Base-by-base conservation (phyloP, 2,113 vertebrate species). In the Plecturocebus donacophilus region DNA sequence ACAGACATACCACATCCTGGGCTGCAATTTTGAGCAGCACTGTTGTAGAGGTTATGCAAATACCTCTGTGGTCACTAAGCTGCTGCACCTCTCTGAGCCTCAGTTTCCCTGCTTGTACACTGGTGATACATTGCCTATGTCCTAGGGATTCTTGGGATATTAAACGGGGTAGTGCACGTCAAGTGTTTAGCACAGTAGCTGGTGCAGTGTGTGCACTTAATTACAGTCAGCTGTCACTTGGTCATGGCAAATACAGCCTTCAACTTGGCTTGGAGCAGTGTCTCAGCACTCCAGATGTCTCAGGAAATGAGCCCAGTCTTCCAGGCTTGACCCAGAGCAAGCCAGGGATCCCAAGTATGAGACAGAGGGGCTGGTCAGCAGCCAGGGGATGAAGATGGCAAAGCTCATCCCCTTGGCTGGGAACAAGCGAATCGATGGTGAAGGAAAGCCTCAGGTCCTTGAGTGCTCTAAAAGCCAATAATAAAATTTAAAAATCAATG, bases 401-500 rank as follows among this genome's bases (percentile, higher is more conserved):
- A 91, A 97, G 89, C 95, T 92, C 93, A 91, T 87, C 75, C 81
- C 85, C 61, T 85, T 87, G 66, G 66, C 77, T 91, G 96, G 88
- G 96, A 98, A 97, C 93, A 95, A 90, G 96, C 38, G 64, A 96
- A 98, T 98, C 91, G 86, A 97, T 90, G 30, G 1, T 40, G 58
- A 1, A 95, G 98, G 96, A 96, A 98, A 97, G 83, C 71, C 77
- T 94, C 13, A 6, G 96, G 92, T 73, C 97, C 96, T 45, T 14
- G 32, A 97, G 97, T 68, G 94, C 97, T 94, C 96, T 97, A 93
- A 97, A 97, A 98, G 97, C 92, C 97, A 92, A 97, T 73, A 90
- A 98, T 87, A 96, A 98, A 98, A 98, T 98, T 94, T 96, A 90
- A 98, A 64, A 99, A 98, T 98, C 98, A 82, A 98, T 98, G 95